Conservation (phyloP, 2,888 invertebrate genomes). For the Orthosia gothica region DNA sequence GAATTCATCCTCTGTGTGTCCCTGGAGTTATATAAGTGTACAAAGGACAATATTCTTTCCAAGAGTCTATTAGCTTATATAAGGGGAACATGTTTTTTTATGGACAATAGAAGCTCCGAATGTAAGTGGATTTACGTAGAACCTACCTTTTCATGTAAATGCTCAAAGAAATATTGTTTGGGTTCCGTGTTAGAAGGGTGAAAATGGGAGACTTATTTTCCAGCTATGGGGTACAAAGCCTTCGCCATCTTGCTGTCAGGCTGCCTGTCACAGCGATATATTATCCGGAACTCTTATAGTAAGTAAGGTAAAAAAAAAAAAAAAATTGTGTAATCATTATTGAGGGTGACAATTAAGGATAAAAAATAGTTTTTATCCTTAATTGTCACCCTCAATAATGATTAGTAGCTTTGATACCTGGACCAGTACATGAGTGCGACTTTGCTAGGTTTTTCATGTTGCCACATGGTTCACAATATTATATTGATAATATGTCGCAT, state of each 20-base stretch:
- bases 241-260: not conserved
- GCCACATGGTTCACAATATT: too few relatives aligned
- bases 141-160: not conserved
- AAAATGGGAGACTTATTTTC: not conserved
- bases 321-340: too few relatives aligned
- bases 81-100: not conserved
- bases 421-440: too few relatives aligned
- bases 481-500: not conserved
- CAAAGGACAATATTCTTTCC: not conserved
- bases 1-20: not conserved
- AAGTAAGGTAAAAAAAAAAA: too few relatives aligned
- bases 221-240: not conserved
- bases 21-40: not conserved
- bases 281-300: not conserved
- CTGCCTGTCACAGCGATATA: not conserved
- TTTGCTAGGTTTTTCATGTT: too few relatives aligned
- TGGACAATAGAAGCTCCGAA: not conserved
- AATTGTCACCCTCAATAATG: too few relatives aligned
- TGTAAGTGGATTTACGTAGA: not conserved
- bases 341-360: too few relatives aligned
- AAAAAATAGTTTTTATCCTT: too few relatives aligned
- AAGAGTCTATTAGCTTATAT: slow-evolving; percentile 1
- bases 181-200: not conserved
- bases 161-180: not conserved
- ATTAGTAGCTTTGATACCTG: too few relatives aligned